A percentile compares a stretch with the other conserved stretches of the same genome.
phyloP scores from a whole-genome alignment of 2,113 vertebrate genomes.

The Ictalurus punctatus region DNA sequence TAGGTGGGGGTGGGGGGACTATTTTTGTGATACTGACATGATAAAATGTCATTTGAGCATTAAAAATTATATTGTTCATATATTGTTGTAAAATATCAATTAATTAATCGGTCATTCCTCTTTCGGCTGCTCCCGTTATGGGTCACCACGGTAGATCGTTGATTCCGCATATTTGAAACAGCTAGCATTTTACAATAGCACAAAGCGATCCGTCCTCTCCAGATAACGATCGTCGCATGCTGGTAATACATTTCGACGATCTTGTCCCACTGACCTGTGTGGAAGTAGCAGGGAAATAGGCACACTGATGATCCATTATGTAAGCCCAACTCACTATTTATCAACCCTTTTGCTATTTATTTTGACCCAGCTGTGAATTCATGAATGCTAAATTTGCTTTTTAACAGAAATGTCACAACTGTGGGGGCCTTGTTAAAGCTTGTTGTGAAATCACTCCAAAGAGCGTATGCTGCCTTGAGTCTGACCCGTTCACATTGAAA shows the following conservation, averaged over 20 bases:
- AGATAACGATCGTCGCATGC: neutral
- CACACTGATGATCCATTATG: conserved; percentile 47
- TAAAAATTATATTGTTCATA: neutral
- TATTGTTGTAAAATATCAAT: neutral
- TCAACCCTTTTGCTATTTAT: conserved; percentile 51
- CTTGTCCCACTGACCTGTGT: conserved; percentile 28
- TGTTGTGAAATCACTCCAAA: conserved; percentile 25
- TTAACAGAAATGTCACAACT: conserved; percentile 23
- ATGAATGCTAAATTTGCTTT: conserved; percentile 53
- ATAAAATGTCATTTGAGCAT: neutral
- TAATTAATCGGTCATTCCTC: neutral
- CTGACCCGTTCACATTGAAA: neutral
- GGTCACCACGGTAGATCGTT: too few relatives aligned
- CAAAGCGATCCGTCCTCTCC: neutral
- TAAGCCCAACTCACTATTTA: conserved; percentile 43
- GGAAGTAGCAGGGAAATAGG: conserved; percentile 41
- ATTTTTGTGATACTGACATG: neutral
- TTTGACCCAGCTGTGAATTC: conserved; percentile 44
- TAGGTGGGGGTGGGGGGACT: too few relatives aligned
- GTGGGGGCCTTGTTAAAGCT: conserved; percentile 15
- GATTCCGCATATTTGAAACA: too few relatives aligned
- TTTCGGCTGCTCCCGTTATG: too few relatives aligned
- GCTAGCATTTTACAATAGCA: neutral
- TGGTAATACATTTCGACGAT: conserved; percentile 51
- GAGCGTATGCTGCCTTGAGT: neutral